phyloP scores from a whole-genome alignment of 2,113 vertebrate species.

The Pogonocichla stellata region DNA sequence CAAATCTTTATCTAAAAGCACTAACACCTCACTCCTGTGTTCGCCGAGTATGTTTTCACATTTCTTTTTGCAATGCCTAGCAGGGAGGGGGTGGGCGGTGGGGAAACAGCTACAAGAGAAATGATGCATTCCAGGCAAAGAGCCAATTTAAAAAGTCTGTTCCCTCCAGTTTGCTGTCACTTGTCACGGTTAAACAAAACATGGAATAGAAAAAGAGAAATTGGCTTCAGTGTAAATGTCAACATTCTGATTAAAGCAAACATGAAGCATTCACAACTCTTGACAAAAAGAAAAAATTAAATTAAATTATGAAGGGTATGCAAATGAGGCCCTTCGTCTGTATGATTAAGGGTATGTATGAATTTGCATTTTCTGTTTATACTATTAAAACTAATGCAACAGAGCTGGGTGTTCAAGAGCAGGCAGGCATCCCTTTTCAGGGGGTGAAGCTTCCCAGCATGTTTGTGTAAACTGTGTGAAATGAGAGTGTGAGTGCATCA shows the following conservation, averaged over 20 bases:
- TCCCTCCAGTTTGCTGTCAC: conserved; percentile 84
- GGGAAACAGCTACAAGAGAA: conserved; percentile 75
- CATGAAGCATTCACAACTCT: conserved; percentile 79
- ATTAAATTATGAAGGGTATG: conserved; percentile 82
- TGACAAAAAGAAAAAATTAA: conserved; percentile 78
- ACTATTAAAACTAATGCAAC: conserved; percentile 38
- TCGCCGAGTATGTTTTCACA: conserved; percentile 72
- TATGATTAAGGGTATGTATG: conserved; percentile 66
- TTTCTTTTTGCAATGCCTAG: conserved; percentile 70
- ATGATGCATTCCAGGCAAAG: conserved; percentile 80
- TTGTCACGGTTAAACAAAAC: conserved; percentile 84
- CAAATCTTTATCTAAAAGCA: conserved; percentile 82
- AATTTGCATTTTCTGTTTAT: conserved; percentile 71
- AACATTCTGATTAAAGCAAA: conserved; percentile 88
- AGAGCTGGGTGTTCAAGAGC: conserved; percentile 14
- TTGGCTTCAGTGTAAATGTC: conserved; percentile 85
- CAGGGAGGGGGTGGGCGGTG: conserved; percentile 11
- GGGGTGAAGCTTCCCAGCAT: not conserved
- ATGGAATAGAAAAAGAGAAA: conserved; percentile 80
- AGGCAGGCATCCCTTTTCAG: not conserved
- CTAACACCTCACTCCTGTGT: conserved; percentile 77
- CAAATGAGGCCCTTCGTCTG: conserved; percentile 69
- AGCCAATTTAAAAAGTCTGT: conserved; percentile 84
- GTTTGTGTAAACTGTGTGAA: not conserved
- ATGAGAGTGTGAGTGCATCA: not conserved